Base-by-base conservation (phyloP, 2,113 vertebrate species). In the Prunella himalayana region DNA sequence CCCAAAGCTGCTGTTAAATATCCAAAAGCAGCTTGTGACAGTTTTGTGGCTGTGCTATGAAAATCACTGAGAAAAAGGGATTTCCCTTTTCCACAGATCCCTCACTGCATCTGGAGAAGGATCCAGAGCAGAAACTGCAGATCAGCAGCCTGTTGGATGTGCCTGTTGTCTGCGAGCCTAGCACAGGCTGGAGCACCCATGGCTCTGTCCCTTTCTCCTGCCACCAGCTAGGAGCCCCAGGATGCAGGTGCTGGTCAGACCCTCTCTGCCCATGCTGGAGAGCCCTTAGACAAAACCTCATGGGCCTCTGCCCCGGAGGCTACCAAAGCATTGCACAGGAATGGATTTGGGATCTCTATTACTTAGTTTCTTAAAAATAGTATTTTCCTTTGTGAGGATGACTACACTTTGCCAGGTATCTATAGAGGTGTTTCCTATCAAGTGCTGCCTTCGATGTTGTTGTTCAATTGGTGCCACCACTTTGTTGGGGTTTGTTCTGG, bases 401-500 rank as follows among this genome's bases (percentile, higher is more conserved):
- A 44, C 31, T 23, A 11, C 10, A 7, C 11, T 70, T 73, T 65
- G 30, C 13, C 20, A 10, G 15, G 2, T 83, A 4, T 27, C 28
- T 54, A 9, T 4, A 9, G 23, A 77, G 19, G 9, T 2, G 1
- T 24, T 73, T 90, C 41, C 21, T 19, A 3, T 65, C 70, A 13
- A 7, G 22, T 64, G 24, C 51, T 79, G 47, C 28, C 57, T 45
- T 75, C 42, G 16, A 5, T 24, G 31, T 65, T 13, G 1, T 82
- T 33, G 60, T 92, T 90, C 30, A 47, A 11, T 93, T 91, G 76
- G 33, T 86, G 41, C 64, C 53, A 81, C 53, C 37, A 47, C 72
- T 66, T 91, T 13, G 5, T 56, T 94, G 53, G 21, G 56, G 23
- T 95, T 97, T 87, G 64, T 95, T 96, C 86, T 96, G 50, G n/a